Evolutionary conservation across 2,113 vertebrate species (phyloP).

Genomic region (Pristiophorus japonicus): DNA sequence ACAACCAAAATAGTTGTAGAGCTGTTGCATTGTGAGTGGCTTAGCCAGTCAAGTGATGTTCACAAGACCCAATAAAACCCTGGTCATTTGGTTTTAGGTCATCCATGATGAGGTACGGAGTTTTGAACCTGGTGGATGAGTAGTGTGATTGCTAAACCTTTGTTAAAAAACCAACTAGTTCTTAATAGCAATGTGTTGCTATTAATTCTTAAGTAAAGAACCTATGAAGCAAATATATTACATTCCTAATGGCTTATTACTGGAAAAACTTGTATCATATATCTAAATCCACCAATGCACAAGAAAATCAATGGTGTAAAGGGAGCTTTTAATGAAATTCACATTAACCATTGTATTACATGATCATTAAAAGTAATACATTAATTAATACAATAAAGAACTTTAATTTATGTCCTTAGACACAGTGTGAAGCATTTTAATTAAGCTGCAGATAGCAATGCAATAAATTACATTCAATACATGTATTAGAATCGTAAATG

Average conservation of each 20-base stretch:
- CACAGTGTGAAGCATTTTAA: neutral
- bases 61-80: no score
- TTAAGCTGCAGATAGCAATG: neutral
- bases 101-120: no score
- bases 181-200: no score
- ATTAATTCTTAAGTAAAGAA: no score
- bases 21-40: no score
- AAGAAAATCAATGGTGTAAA: conserved; percentile 10
- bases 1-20: no score
- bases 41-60: no score
- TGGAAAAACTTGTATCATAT: neutral
- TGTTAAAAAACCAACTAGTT: no score
- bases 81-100: no score
- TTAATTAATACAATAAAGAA: conserved; percentile 13
- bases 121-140: no score
- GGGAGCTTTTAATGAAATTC: neutral
- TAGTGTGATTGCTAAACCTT: no score
- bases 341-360: neutral
- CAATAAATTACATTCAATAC: conserved; percentile 20
- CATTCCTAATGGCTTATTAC: conserved; percentile 16
- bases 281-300: neutral
- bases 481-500: neutral
- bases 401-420: neutral
- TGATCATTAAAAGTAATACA: neutral
- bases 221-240: no score